Conservation (phyloP, 92 coral and sea anemone genomes). For the Micromussa lordhowensis region DNA sequence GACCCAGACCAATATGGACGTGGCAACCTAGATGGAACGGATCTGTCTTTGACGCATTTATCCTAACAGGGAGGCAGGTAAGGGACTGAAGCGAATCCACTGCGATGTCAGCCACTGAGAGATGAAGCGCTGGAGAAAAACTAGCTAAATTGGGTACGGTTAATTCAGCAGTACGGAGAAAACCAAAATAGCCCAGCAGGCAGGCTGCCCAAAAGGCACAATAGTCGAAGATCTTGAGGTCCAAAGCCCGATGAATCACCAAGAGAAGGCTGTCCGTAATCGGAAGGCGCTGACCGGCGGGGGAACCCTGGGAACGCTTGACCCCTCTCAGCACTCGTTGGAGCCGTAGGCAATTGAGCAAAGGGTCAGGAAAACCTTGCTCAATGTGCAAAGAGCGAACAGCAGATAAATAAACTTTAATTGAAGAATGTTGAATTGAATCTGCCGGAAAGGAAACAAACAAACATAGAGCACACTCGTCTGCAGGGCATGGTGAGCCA, state of each 20-base stretch:
- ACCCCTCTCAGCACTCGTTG: not conserved
- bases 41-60: conserved; percentile 32
- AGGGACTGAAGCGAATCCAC: not conserved
- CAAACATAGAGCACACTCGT: conserved; percentile 40
- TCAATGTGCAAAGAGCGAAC: no score
- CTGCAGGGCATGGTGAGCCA: conserved; percentile 15
- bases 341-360: not conserved
- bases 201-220: conserved; percentile 32
- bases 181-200: conserved; percentile 21
- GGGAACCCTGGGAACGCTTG: conserved; percentile 12
- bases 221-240: not conserved
- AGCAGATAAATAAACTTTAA: not conserved
- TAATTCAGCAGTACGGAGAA: not conserved
- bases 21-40: conserved; percentile 22
- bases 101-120: not conserved
- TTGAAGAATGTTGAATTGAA: not conserved
- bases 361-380: no score
- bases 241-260: not conserved
- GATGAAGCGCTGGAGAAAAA: not conserved
- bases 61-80: not conserved
- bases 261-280: not conserved
- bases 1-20: conserved; percentile 1
- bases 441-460: conserved; percentile 21
- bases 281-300: not conserved
- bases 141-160: not conserved